phyloP scores from a whole-genome alignment of 2,797 vertebrate genomes.

The Muscicapa comitata region DNA sequence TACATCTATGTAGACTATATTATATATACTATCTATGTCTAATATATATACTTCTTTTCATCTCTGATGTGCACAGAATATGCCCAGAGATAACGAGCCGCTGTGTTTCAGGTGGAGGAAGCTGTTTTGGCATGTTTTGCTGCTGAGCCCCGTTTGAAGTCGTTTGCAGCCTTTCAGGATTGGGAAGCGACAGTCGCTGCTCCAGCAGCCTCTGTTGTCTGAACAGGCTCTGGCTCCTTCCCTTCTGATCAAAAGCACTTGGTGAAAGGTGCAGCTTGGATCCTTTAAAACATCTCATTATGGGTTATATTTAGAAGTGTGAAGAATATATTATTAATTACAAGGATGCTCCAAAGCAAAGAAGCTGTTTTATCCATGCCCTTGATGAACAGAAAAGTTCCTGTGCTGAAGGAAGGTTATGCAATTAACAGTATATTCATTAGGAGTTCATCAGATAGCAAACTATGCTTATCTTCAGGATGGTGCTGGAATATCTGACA shows the following conservation, averaged over 20 bases:
- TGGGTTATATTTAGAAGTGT: slow-evolving; percentile 75
- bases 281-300: slow-evolving; percentile 72
- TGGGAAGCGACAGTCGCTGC: background rate
- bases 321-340: slow-evolving; percentile 80
- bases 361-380: slow-evolving; percentile 70
- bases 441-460: slow-evolving; percentile 58
- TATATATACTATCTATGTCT: background rate
- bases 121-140: background rate
- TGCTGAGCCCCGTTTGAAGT: background rate
- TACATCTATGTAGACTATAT: background rate
- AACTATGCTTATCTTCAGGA: slow-evolving; percentile 3
- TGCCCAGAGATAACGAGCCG: background rate
- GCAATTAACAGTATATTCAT: slow-evolving; percentile 74
- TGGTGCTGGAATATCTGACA: background rate
- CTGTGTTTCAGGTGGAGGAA: background rate
- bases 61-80: background rate
- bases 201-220: background rate
- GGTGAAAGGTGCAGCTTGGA: slow-evolving; percentile 50
- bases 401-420: slow-evolving; percentile 65
- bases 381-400: slow-evolving; percentile 66
- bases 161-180: background rate
- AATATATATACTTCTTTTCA: background rate
- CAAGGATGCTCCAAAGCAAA: slow-evolving; percentile 68
- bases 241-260: slow-evolving; percentile 51
- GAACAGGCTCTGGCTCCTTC: background rate